Evolutionary conservation across 2,797 vertebrate species (phyloP).

Genomic region (Phyllotis vaccarum): DNA sequence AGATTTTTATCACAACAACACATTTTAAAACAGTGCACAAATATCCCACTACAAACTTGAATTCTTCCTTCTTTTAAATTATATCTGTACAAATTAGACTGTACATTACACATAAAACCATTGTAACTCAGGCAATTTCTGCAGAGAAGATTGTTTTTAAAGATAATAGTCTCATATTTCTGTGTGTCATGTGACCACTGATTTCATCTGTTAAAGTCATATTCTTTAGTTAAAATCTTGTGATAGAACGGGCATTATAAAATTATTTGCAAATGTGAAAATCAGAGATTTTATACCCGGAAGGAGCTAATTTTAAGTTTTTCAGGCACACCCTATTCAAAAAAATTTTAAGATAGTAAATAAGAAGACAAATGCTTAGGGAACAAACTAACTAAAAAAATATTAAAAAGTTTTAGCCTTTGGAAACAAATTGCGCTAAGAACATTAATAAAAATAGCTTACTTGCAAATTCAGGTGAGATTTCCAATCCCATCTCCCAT

Average conservation of each 20-base stretch:
- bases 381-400: background rate
- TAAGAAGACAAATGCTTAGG: background rate
- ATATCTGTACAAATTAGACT: background rate
- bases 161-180: background rate
- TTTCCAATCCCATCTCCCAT: background rate
- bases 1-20: background rate
- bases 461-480: conserved; percentile 6
- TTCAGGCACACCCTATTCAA: background rate
- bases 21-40: background rate
- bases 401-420: conserved; percentile 27
- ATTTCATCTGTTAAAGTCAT: background rate
- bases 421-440: conserved; percentile 51
- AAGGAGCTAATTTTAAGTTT: conserved; percentile 30
- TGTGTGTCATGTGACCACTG: background rate
- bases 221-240: conserved; percentile 30
- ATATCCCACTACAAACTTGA: background rate
- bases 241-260: background rate
- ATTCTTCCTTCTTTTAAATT: background rate
- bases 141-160: conserved; percentile 2
- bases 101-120: background rate
- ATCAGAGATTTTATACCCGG: conserved; percentile 23
- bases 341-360: conserved; percentile 4
- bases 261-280: conserved; percentile 66
- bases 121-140: conserved; percentile 33
- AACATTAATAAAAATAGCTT: conserved; percentile 64